Evolutionary conservation across 2,888 invertebrate species (phyloP).

Genomic region (Amphipyra berbera): DNA sequence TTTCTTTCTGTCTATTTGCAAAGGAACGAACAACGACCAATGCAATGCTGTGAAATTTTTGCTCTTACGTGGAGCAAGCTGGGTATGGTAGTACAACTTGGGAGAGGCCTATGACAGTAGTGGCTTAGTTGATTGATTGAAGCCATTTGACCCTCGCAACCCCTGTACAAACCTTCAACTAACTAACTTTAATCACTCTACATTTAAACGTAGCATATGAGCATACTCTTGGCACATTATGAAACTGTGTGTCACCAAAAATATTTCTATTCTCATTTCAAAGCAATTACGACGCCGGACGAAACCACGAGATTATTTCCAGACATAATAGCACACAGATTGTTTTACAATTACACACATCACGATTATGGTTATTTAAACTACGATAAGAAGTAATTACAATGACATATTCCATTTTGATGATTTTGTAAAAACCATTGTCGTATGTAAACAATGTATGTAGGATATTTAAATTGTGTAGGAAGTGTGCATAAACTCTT

Average conservation of each 20-base stretch:
- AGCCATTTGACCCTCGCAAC: neutral
- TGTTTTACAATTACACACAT: slow-evolving; percentile 60
- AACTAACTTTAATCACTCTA: neutral
- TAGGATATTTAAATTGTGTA: slow-evolving; percentile 21
- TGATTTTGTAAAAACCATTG: slow-evolving; percentile 52
- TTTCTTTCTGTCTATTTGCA: neutral
- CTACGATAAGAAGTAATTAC: slow-evolving; percentile 61
- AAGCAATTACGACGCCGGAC: slow-evolving; percentile 45
- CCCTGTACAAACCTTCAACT: neutral
- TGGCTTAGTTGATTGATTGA: too few species aligned
- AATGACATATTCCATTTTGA: slow-evolving; percentile 51
- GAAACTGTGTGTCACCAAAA: slow-evolving; percentile 48
- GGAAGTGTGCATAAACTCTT: slow-evolving; percentile 16
- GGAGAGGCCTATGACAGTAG: too few species aligned
- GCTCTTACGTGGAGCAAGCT: too few species aligned
- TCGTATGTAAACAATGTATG: slow-evolving; percentile 27
- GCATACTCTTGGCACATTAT: slow-evolving; percentile 2
- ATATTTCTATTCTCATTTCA: slow-evolving; percentile 32
- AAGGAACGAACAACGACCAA: too few species aligned
- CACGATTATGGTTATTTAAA: slow-evolving; percentile 57
- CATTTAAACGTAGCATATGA: neutral
- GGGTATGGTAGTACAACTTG: too few species aligned
- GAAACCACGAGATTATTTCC: slow-evolving; percentile 48
- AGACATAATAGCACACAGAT: slow-evolving; percentile 54
- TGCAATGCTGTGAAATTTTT: too few species aligned